Conservation (phyloP, 2,888 invertebrate genomes). For the Heliconius aoede region DNA sequence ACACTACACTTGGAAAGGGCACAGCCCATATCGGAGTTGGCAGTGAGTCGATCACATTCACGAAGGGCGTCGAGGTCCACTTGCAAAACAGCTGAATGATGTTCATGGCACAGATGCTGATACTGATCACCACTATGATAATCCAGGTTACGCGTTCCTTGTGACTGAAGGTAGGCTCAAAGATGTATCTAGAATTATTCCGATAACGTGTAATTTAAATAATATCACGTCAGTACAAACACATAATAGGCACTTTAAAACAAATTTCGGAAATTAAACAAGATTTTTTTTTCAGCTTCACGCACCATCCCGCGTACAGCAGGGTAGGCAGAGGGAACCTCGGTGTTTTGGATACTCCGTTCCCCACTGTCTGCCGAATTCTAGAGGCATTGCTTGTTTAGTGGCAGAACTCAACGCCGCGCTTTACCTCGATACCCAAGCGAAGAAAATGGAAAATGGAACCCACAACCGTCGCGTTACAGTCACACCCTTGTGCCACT, state of each 20-base stretch:
- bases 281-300: no score
- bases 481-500: no score
- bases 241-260: not conserved
- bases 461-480: no score
- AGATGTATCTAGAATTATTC: conserved; percentile 65
- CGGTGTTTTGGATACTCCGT: no score
- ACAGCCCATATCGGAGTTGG: conserved; percentile 79
- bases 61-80: conserved; percentile 76
- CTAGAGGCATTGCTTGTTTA: no score
- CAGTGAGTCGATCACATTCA: conserved; percentile 76
- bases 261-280: not conserved
- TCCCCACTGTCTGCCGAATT: no score
- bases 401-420: no score
- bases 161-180: conserved; percentile 71
- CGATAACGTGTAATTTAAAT: not conserved
- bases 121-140: conserved; percentile 68
- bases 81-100: conserved; percentile 72
- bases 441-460: no score
- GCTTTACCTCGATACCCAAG: no score
- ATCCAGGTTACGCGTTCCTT: conserved; percentile 73
- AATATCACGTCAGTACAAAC: not conserved
- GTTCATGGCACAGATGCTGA: conserved; percentile 69
- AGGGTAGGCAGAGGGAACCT: no score
- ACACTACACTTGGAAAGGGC: conserved; percentile 76
- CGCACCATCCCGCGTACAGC: no score